Evolutionary conservation across 2,888 invertebrate genomes (phyloP), one percentile per base, ranked within the genome.

Genomic region (Drosophila subsilvestris): DNA sequence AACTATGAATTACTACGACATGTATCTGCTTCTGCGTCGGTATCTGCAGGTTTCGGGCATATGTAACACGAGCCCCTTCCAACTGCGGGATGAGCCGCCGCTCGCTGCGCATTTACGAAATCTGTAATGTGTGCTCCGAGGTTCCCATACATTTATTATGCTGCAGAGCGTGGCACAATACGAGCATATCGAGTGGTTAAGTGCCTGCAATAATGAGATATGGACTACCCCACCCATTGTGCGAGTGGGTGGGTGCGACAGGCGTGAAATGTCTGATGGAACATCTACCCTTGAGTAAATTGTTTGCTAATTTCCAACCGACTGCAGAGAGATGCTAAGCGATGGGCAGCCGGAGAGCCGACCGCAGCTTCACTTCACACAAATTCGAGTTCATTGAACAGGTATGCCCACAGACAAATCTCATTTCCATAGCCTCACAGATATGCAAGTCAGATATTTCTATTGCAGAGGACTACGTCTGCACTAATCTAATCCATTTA

Each of bases 1-100:
- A 89, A 74, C 51, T 55, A 55, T 54, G 54, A 50, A 70, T 70
- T 60, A 25, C 54, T 75, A 75, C 37, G n/a, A 25, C 51, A 22
- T 32, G 18, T 17, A 27, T 50, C 50, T n/a, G 27, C 54, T 25
- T 49, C 32, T 10, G n/a, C 37, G 32, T 8, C 22, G 51, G 32
- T 27, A 9, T 54, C 22, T 22, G 3, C 10, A 10, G 8, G 32
- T 37, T 12, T 55, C 25, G 22, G 32, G 37, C 14, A 32, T 44
- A 54, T 42, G 29, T 22, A 44, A 42, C 18, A 17, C 14, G 32
- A 27, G 32, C 22, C 22, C 22, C 22, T 6, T 22, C 22, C 22
- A 25, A 25, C 48, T 4, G 48, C n/a, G 18, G 47, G 14, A 14
- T 14, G 29, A 32, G 29, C 29, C 32, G 29, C 29, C 32, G 12